Evolutionary conservation across 2,888 invertebrate genomes (phyloP).

Genomic region (Amphiduros pacificus): DNA sequence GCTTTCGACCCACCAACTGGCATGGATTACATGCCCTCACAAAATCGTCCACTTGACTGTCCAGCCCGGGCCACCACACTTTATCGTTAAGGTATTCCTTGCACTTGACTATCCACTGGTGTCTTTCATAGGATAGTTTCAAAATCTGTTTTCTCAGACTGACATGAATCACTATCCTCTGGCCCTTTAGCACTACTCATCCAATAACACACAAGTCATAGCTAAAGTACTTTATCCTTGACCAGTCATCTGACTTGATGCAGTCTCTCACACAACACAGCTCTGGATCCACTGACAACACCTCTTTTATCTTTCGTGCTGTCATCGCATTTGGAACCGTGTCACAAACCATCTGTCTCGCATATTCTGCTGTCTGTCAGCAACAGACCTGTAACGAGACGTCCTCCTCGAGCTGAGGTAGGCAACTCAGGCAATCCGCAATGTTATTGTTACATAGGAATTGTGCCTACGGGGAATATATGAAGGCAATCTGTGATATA

Average conservation of each 20-base stretch:
- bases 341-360: neutral
- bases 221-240: neutral
- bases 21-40: constrained; percentile 6
- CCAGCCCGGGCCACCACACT: constrained; percentile 19
- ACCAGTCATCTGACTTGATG: neutral
- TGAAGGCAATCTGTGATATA: too few relatives aligned
- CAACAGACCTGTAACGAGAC: too few relatives aligned
- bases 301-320: neutral
- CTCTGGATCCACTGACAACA: neutral
- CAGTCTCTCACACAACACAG: neutral
- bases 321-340: neutral
- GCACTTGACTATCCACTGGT: too few relatives aligned
- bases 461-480: too few relatives aligned
- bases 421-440: constrained; percentile 3
- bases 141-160: too few relatives aligned
- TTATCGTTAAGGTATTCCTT: too few relatives aligned
- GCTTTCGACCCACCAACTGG: neutral
- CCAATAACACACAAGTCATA: too few relatives aligned
- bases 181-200: too few relatives aligned
- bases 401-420: neutral
- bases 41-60: constrained; percentile 5
- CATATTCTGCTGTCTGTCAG: neutral
- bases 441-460: too few relatives aligned
- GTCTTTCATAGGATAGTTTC: too few relatives aligned
- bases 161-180: too few relatives aligned